Evolutionary conservation across 2,113 vertebrate species (phyloP).

Genomic region (Barbus barbus): DNA sequence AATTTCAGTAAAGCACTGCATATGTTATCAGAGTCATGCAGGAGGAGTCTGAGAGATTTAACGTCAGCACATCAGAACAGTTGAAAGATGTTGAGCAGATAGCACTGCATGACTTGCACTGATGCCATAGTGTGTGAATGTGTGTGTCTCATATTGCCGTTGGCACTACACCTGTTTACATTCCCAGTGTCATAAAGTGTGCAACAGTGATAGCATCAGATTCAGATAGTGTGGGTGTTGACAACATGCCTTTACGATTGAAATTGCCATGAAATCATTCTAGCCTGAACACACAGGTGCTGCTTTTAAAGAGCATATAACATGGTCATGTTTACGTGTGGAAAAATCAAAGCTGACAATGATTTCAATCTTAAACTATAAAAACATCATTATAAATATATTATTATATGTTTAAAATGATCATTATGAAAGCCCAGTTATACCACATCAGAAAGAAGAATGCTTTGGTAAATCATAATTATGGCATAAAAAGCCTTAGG

Average conservation of each 20-base stretch:
- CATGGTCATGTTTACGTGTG: neutral
- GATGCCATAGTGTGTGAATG: neutral
- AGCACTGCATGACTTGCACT: neutral
- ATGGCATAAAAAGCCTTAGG: neutral
- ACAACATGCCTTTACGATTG: neutral
- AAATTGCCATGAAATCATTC: neutral
- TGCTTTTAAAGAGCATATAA: neutral
- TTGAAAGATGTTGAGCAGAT: constrained; percentile 27
- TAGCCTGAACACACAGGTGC: constrained; percentile 11
- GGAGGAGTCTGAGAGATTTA: neutral
- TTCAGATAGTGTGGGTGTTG: constrained; percentile 8
- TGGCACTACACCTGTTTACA: constrained; percentile 33
- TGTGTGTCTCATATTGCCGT: constrained; percentile 5
- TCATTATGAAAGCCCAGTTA: too few relatives aligned
- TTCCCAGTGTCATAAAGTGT: constrained; percentile 10
- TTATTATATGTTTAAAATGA: too few relatives aligned
- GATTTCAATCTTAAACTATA: too few relatives aligned
- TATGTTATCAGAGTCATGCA: constrained; percentile 7
- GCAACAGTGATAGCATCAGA: constrained; percentile 36
- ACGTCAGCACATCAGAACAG: neutral
- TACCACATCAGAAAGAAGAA: neutral
- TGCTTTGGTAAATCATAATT: neutral
- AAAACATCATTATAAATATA: neutral
- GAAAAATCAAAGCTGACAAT: too few relatives aligned
- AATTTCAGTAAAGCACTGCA: neutral